Conservation (phyloP, 2,888 invertebrate species). For the Cephalotes varians region DNA sequence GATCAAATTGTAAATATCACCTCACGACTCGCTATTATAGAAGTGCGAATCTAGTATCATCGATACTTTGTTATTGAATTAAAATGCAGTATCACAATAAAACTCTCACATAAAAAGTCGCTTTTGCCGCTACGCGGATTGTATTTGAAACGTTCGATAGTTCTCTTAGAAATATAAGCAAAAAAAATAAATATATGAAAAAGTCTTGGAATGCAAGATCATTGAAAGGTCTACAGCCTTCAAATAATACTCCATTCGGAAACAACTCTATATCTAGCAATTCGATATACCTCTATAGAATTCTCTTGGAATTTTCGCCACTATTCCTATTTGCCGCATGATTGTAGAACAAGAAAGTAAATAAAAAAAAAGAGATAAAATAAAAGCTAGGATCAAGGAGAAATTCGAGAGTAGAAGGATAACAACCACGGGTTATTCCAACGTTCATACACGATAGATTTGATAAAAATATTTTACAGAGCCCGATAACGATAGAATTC, state of each 20-base stretch:
- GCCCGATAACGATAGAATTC: slow-evolving; percentile 94
- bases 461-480: slow-evolving; percentile 85
- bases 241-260: background rate
- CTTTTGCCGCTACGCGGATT: background rate
- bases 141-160: background rate
- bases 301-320: background rate
- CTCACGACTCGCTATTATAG: background rate
- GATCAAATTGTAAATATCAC: background rate
- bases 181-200: background rate
- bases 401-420: background rate
- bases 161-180: background rate
- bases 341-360: background rate
- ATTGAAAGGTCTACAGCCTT: background rate
- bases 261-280: too few species aligned
- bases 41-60: background rate
- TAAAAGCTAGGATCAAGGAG: background rate
- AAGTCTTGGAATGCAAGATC: background rate
- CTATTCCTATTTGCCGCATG: background rate
- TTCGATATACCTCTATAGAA: background rate
- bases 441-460: background rate
- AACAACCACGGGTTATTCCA: background rate
- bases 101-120: background rate
- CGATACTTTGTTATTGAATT: background rate
- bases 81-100: background rate
- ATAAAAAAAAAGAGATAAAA: background rate